These are phyloP conservation scores for Halocynthia aurantium DNA, from an alignment of 23 tunicate species.

Conservation along the genomic window DNA sequence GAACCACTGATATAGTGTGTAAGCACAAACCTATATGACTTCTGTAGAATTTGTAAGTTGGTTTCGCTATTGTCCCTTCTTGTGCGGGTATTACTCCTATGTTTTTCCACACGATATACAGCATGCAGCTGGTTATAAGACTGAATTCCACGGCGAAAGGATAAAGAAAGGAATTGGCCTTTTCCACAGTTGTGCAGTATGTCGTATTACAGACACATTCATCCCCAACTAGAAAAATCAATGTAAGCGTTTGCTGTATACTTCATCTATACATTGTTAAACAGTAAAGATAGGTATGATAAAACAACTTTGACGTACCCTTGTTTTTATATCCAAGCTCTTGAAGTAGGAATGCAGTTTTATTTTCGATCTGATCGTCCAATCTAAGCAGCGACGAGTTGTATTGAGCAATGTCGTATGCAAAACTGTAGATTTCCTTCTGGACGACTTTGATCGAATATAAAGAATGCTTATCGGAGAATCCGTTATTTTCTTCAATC, in stretches of 20 bases:
- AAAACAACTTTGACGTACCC: too few relatives aligned
- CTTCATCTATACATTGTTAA: too few relatives aligned
- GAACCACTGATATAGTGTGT: not conserved
- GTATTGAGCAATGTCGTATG: too few relatives aligned
- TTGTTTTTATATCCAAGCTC: too few relatives aligned
- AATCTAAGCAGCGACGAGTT: too few relatives aligned
- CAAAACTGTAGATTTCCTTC: not conserved
- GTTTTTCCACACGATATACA: not conserved
- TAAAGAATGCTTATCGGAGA: too few relatives aligned
- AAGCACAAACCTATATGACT: not conserved
- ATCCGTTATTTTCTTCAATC: not conserved
- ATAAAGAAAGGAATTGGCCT: not conserved
- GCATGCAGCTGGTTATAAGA: slow-evolving; percentile 1
- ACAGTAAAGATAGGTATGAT: too few relatives aligned
- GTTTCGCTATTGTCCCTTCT: not conserved
- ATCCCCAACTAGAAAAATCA: too few relatives aligned
- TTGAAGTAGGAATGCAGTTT: too few relatives aligned
- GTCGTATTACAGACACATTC: not conserved
- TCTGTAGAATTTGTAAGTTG: not conserved
- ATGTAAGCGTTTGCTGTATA: too few relatives aligned
- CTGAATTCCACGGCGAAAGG: slow-evolving; percentile 1
- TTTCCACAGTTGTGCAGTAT: not conserved
- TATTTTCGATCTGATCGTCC: too few relatives aligned
- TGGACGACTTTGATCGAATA: not conserved
- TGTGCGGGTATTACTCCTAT: not conserved